A percentile compares a stretch with the other conserved stretches of the same genome.
Conservation (phyloP, 64 coral and sea anemone genomes). For the Stylophora pistillata region DNA sequence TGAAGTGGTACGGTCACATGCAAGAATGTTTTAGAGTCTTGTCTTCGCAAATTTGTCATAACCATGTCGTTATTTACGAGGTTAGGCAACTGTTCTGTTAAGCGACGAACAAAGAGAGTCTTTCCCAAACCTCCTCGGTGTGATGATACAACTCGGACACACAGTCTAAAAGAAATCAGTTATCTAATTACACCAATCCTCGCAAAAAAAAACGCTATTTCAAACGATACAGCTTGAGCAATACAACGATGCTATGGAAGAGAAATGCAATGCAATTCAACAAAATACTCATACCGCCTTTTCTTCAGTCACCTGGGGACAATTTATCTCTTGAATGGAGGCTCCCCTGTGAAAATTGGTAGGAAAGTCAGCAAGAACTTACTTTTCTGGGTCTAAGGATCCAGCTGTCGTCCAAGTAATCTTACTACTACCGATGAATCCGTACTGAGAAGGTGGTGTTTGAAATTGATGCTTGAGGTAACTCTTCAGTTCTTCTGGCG, state of each 20-base stretch:
- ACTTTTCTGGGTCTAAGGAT: slow-evolving; percentile 72
- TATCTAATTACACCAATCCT: too few species aligned
- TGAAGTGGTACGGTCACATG: slow-evolving; percentile 77
- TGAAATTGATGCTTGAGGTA: slow-evolving; percentile 70
- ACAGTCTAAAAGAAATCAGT: slow-evolving; percentile 52
- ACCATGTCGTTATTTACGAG: slow-evolving; percentile 64
- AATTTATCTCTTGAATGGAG: too few species aligned
- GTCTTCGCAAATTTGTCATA: not conserved
- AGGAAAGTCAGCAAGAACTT: not conserved
- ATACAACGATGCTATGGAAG: too few species aligned
- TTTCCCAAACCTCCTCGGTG: slow-evolving; percentile 73
- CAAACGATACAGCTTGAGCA: too few species aligned
- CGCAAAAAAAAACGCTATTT: too few species aligned
- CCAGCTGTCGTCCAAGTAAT: slow-evolving; percentile 75
- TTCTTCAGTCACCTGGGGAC: too few species aligned
- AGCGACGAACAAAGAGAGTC: slow-evolving; percentile 55
- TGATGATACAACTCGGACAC: slow-evolving; percentile 71
- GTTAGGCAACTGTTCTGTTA: slow-evolving; percentile 55
- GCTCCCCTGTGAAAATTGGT: too few species aligned
- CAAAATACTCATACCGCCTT: too few species aligned
- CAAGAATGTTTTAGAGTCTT: not conserved
- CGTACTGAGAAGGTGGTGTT: slow-evolving; percentile 22
- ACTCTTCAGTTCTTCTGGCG: slow-evolving; percentile 10
- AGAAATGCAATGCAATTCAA: too few species aligned
- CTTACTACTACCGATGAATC: slow-evolving; percentile 52